Percentiles rank a stretch among this genome's conserved stretches.
These are phyloP conservation scores for Apodemus agrarius DNA, from an alignment of 2,797 vertebrate species.

Conservation along the genomic window DNA sequence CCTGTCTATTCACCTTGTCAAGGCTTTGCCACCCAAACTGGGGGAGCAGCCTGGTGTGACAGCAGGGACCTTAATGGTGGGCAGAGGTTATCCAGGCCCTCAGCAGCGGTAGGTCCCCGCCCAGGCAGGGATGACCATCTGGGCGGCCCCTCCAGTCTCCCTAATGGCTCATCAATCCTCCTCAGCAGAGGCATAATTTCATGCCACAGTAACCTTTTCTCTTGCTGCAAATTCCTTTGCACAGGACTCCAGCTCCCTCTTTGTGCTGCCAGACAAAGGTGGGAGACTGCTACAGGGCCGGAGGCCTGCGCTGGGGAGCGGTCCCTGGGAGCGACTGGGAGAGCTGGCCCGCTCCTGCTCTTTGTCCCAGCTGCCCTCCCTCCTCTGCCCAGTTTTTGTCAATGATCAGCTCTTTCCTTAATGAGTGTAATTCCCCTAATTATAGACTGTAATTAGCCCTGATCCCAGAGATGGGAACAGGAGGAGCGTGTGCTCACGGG, in stretches of 20 bases:
- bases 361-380: constrained; percentile 73
- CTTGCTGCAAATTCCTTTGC: constrained; percentile 77
- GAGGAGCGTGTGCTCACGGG: constrained; percentile 67
- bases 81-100: constrained; percentile 1
- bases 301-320: not conserved
- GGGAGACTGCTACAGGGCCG: constrained; percentile 6
- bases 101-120: constrained; percentile 17
- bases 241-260: constrained; percentile 62
- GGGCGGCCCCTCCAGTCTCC: constrained; percentile 52
- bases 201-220: constrained; percentile 72
- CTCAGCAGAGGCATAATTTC: constrained; percentile 78
- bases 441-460: constrained; percentile 84
- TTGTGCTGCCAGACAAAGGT: constrained; percentile 71
- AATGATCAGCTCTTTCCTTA: constrained; percentile 84
- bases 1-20: not conserved
- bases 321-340: not conserved
- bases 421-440: constrained; percentile 85
- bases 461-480: constrained; percentile 83
- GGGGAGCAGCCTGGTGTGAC: not conserved
- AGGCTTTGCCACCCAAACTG: constrained; percentile 12
- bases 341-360: constrained; percentile 36
- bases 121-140: constrained; percentile 33
- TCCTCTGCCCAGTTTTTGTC: constrained; percentile 78
- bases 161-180: constrained; percentile 78
- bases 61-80: not conserved